These are phyloP conservation scores for Temnothorax rugatulus DNA, from an alignment of 2,888 invertebrate genomes.

Conservation along the genomic window DNA sequence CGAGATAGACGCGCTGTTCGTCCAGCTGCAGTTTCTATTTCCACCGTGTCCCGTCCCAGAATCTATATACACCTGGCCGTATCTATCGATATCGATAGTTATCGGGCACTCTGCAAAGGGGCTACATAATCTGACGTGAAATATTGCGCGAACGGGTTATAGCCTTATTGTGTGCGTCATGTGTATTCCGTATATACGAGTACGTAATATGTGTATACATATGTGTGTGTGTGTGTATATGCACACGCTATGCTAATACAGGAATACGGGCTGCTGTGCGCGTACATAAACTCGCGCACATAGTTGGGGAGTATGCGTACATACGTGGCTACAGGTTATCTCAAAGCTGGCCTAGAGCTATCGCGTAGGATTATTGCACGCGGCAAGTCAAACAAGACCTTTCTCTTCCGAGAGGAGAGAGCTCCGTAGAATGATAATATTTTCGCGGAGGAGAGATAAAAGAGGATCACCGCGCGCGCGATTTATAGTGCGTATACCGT, in stretches of 20 bases:
- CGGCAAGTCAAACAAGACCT: constrained; percentile 30
- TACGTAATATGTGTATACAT: too few species aligned
- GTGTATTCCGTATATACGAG: not conserved
- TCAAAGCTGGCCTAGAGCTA: constrained; percentile 51
- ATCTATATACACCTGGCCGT: constrained; percentile 46
- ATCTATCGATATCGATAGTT: constrained; percentile 68
- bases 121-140: constrained; percentile 77
- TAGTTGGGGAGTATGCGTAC: constrained; percentile 31
- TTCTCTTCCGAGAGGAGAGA: not conserved
- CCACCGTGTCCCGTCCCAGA: constrained; percentile 51
- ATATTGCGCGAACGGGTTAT: constrained; percentile 72
- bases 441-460: constrained; percentile 26
- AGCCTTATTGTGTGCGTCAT: constrained; percentile 58
- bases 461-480: constrained; percentile 1
- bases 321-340: constrained; percentile 41
- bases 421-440: constrained; percentile 32
- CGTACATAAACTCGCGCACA: constrained; percentile 49
- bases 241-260: constrained; percentile 38
- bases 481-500: constrained; percentile 28
- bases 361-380: constrained; percentile 46
- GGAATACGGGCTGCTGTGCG: constrained; percentile 22
- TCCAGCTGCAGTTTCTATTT: constrained; percentile 67
- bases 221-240: not conserved
- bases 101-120: constrained; percentile 68
- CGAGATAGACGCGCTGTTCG: constrained; percentile 37